Percentiles rank a stretch among this genome's conserved stretches.
Conservation (phyloP, 1,140 invertebrate species). For the Cardiocondyla obscurior region DNA sequence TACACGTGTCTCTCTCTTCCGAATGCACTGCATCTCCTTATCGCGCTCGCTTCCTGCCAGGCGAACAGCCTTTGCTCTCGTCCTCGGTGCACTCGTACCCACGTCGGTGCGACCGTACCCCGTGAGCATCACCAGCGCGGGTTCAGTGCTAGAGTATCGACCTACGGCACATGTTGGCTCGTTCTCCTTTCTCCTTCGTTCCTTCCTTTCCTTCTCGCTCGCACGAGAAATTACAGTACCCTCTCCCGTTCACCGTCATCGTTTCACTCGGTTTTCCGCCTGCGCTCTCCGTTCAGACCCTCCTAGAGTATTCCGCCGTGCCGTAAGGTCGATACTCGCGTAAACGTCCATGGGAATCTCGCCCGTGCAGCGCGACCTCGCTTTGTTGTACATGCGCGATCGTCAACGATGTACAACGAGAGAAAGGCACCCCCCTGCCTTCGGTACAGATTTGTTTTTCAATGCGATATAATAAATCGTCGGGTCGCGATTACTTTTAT, state of each 20-base stretch:
- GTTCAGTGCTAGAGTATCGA: slow-evolving; percentile 78
- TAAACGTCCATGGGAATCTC: slow-evolving; percentile 50
- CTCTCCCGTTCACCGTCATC: slow-evolving; percentile 32
- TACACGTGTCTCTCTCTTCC: not conserved
- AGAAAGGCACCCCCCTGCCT: slow-evolving; percentile 41
- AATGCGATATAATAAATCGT: not conserved
- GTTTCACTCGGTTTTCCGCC: not conserved
- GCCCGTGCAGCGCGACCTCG: not conserved
- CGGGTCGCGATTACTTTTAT: not conserved
- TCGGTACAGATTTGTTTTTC: not conserved
- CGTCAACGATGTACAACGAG: slow-evolving; percentile 22
- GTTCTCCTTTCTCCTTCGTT: slow-evolving; percentile 63
- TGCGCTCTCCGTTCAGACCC: not conserved
- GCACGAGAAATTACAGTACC: not conserved
- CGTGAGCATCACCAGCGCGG: slow-evolving; percentile 10
- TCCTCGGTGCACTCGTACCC: slow-evolving; percentile 21
- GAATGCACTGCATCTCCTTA: not conserved
- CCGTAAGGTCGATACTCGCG: slow-evolving; percentile 55
- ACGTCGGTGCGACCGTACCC: slow-evolving; percentile 68
- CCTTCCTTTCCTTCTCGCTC: slow-evolving; percentile 39
- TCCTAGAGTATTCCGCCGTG: slow-evolving; percentile 5
- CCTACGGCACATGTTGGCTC: slow-evolving; percentile 68
- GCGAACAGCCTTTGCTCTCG: not conserved
- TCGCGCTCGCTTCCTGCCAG: not conserved
- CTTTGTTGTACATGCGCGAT: slow-evolving; percentile 72